Conservation (phyloP, 2,888 invertebrate genomes). For the Cephus sareptanus region DNA sequence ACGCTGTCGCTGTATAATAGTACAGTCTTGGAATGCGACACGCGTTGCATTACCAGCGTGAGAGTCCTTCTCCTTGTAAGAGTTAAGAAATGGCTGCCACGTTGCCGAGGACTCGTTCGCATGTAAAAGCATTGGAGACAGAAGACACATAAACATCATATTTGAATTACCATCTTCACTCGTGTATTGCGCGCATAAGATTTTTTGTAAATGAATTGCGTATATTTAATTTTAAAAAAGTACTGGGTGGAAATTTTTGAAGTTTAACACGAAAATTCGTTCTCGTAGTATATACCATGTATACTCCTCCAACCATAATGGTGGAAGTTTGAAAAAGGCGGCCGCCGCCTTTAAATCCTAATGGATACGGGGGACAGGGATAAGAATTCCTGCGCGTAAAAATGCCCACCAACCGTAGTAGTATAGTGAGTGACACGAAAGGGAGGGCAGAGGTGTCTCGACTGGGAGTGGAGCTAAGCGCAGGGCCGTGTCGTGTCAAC, state of each 20-base stretch:
- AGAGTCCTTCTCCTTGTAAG: slow-evolving; percentile 28
- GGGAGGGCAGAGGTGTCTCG: slow-evolving; percentile 11
- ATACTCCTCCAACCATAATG: background rate
- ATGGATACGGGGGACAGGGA: background rate
- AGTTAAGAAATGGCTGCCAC: background rate
- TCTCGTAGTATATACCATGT: background rate
- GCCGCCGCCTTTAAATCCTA: background rate
- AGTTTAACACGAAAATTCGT: background rate
- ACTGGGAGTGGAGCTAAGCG: slow-evolving; percentile 44
- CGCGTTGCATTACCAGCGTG: slow-evolving; percentile 34
- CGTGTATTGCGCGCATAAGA: no score
- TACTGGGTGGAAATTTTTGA: background rate
- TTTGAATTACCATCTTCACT: background rate
- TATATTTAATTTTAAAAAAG: background rate
- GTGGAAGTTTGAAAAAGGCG: background rate
- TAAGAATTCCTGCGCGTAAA: slow-evolving; percentile 34
- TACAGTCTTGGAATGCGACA: slow-evolving; percentile 40
- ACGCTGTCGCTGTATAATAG: slow-evolving; percentile 1
- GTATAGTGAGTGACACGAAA: slow-evolving; percentile 3
- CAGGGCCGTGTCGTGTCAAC: slow-evolving; percentile 60
- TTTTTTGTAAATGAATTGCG: no score
- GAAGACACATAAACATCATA: background rate
- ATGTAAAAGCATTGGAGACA: background rate
- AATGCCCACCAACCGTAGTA: slow-evolving; percentile 38
- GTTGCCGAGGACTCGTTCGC: background rate